Conservation (phyloP, 2,797 vertebrate genomes). For the Bradypus variegatus region DNA sequence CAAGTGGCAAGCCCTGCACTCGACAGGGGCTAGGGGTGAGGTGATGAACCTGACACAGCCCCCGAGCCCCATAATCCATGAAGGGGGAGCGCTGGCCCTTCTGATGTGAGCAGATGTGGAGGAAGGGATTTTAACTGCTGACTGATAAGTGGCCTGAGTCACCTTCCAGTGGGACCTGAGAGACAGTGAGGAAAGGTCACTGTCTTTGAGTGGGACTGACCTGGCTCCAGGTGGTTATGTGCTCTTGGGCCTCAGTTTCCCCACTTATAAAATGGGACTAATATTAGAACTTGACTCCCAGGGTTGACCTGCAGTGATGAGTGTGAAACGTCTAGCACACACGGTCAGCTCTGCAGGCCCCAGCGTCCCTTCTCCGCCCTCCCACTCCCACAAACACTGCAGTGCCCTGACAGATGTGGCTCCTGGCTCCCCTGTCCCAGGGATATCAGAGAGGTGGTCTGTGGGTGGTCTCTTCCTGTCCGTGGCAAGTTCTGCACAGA, state of each 20-base stretch:
- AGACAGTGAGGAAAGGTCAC: neutral
- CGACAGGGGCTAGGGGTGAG: neutral
- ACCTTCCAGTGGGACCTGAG: neutral
- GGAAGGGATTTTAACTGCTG: neutral
- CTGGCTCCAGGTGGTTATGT: neutral
- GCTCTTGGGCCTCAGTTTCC: neutral
- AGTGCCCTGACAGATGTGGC: neutral
- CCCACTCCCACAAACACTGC: no score
- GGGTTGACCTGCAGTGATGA: neutral
- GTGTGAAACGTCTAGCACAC: neutral
- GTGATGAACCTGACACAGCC: fast-evolving
- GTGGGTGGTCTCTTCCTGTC: neutral
- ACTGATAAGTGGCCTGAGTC: neutral
- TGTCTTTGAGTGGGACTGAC: neutral
- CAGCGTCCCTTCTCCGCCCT: neutral
- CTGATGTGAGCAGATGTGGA: neutral
- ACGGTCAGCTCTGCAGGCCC: neutral
- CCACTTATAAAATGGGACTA: neutral
- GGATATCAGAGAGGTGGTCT: neutral
- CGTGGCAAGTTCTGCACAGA: neutral
- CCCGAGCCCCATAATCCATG: neutral
- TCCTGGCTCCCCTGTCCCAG: neutral
- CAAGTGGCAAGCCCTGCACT: neutral
- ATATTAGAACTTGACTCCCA: neutral
- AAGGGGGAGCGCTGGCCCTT: neutral